Percentiles rank a stretch among this genome's conserved stretches.
Evolutionary conservation across 2,113 vertebrate genomes (phyloP).

Genomic region (Crotalus tigris): DNA sequence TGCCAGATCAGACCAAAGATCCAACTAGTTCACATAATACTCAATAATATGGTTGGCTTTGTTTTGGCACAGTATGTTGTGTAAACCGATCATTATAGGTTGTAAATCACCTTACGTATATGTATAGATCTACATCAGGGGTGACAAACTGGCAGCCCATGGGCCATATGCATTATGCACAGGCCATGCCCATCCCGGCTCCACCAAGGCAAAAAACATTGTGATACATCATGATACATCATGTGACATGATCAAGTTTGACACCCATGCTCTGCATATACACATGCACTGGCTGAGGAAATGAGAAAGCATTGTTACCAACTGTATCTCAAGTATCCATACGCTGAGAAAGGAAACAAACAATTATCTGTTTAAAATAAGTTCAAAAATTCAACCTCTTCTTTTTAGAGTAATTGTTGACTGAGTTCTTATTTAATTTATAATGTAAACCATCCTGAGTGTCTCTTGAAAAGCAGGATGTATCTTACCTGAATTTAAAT

Average conservation of each 20-base stretch:
- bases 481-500: neutral
- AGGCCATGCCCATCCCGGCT: too few relatives aligned
- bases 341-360: neutral
- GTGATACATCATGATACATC: too few relatives aligned
- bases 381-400: neutral
- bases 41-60: neutral
- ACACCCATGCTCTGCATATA: neutral
- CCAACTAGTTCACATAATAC: neutral
- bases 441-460: neutral
- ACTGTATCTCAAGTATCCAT: neutral
- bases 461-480: neutral
- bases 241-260: too few relatives aligned
- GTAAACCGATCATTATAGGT: neutral
- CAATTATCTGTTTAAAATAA: neutral
- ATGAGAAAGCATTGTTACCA: neutral
- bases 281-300: neutral
- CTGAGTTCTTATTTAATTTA: neutral
- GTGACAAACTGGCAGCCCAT: too few relatives aligned
- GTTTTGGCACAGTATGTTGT: neutral
- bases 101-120: neutral
- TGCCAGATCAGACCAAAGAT: neutral
- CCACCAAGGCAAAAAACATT: too few relatives aligned
- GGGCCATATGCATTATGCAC: too few relatives aligned
- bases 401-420: neutral
- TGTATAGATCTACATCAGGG: neutral